These are phyloP conservation scores for Pollenia griseotomentosa DNA, from an alignment of 2,888 invertebrate species.

Conservation along the genomic window DNA sequence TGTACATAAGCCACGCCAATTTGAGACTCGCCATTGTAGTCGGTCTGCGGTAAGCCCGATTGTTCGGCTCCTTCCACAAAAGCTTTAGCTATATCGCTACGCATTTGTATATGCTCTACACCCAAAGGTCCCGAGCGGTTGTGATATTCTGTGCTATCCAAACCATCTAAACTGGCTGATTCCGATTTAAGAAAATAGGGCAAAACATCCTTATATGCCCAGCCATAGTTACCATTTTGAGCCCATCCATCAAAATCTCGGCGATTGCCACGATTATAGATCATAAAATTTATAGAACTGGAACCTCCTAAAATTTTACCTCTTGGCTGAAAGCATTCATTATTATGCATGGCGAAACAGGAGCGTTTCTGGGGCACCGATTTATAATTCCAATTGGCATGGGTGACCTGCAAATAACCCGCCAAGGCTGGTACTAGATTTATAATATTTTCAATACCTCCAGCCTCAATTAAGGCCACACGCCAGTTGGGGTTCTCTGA, in stretches of 20 bases:
- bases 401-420: constrained; percentile 76
- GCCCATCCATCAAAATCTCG: constrained; percentile 89
- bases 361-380: constrained; percentile 87
- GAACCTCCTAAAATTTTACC: constrained; percentile 86
- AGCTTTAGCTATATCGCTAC: constrained; percentile 84
- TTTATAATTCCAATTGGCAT: constrained; percentile 88
- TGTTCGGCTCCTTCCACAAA: constrained; percentile 87
- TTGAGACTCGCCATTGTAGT: constrained; percentile 87
- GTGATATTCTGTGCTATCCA: constrained; percentile 85
- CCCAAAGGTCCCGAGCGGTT: constrained; percentile 86
- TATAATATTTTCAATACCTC: constrained; percentile 80
- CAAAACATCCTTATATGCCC: constrained; percentile 87
- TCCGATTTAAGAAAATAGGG: constrained; percentile 87
- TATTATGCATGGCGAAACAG: constrained; percentile 85
- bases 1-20: constrained; percentile 88
- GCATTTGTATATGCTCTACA: constrained; percentile 86
- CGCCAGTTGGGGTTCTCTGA: constrained; percentile 80
- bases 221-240: constrained; percentile 88
- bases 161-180: constrained; percentile 84
- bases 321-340: constrained; percentile 84
- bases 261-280: constrained; percentile 89
- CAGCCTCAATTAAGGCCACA: constrained; percentile 84
- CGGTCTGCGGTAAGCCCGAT: constrained; percentile 87
- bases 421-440: constrained; percentile 76
- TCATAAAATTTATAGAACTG: constrained; percentile 87